Evolutionary conservation across 1,140 invertebrate genomes (phyloP).

Genomic region (Eupristina koningsbergeri): DNA sequence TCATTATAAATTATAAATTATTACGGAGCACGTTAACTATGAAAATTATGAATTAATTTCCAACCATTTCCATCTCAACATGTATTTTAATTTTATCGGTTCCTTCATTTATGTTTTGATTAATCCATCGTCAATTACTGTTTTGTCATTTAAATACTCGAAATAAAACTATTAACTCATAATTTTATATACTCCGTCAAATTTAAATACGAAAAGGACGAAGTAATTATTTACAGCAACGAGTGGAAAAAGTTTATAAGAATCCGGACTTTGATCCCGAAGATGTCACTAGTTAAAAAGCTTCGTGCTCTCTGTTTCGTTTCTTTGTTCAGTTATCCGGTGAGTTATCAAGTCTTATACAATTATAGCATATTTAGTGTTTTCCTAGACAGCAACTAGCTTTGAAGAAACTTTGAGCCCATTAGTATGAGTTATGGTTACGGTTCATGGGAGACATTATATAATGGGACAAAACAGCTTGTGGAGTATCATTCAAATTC

Average conservation of each 20-base stretch:
- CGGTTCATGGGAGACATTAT: background rate
- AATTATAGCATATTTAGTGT: background rate
- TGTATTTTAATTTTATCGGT: too few relatives aligned
- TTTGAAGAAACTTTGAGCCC: conserved; percentile 1
- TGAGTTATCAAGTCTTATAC: background rate
- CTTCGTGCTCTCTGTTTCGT: background rate
- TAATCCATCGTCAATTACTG: too few relatives aligned
- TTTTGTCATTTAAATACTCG: too few relatives aligned
- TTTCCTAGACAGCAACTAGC: background rate
- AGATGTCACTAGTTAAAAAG: background rate
- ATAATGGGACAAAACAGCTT: background rate
- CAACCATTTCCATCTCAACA: too few relatives aligned
- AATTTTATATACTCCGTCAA: too few relatives aligned
- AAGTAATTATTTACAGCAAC: background rate
- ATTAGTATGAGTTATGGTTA: conserved; percentile 10
- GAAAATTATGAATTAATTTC: too few relatives aligned
- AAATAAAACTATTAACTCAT: too few relatives aligned
- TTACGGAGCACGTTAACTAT: too few relatives aligned
- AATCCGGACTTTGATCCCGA: background rate
- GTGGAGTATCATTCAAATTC: background rate
- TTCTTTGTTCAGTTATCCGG: background rate
- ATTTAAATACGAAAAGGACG: background rate
- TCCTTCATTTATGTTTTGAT: too few relatives aligned
- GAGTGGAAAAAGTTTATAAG: background rate
- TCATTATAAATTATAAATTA: too few relatives aligned